These are phyloP conservation scores for Coilia nasus DNA, from an alignment of 2,797 vertebrate species.

Conservation along the genomic window DNA sequence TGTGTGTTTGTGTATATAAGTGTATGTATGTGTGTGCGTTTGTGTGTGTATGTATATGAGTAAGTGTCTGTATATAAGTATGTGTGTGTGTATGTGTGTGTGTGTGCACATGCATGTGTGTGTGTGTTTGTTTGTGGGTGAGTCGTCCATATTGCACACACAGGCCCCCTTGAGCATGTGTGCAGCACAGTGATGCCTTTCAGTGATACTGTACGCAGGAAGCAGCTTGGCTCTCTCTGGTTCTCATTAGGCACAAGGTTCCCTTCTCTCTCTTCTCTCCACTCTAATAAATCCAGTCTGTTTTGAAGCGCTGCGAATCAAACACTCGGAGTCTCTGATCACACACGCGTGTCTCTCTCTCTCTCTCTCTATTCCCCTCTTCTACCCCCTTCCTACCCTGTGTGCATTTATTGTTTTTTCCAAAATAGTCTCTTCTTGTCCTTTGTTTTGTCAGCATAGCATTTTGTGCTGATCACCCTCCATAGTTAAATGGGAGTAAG, in stretches of 20 bases:
- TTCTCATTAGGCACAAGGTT: slow-evolving; percentile 24
- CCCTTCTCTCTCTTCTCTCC: slow-evolving; percentile 3
- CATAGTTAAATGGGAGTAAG: neutral
- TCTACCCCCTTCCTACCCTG: neutral
- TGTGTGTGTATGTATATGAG: neutral
- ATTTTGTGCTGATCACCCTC: neutral
- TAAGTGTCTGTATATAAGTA: neutral
- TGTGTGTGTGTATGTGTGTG: neutral
- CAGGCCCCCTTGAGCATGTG: slow-evolving; percentile 9
- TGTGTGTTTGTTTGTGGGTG: neutral
- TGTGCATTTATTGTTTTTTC: slow-evolving; percentile 22
- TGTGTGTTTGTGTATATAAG: neutral
- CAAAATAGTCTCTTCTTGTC: slow-evolving; percentile 14
- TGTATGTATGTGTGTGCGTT: neutral
- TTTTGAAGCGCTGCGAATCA: slow-evolving; percentile 6
- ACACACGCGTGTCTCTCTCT: neutral
- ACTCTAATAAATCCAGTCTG: slow-evolving; percentile 16
- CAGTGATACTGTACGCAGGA: slow-evolving; percentile 27
- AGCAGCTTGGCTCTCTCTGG: slow-evolving; percentile 14
- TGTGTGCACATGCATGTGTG: neutral
- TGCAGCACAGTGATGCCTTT: slow-evolving; percentile 24
- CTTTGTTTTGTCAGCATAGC: neutral
- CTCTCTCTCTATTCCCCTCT: neutral
- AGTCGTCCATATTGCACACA: neutral
- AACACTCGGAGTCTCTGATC: slow-evolving; percentile 5